Base-by-base conservation (phyloP, 2,888 invertebrate species). In the Rhingia rostrata region DNA sequence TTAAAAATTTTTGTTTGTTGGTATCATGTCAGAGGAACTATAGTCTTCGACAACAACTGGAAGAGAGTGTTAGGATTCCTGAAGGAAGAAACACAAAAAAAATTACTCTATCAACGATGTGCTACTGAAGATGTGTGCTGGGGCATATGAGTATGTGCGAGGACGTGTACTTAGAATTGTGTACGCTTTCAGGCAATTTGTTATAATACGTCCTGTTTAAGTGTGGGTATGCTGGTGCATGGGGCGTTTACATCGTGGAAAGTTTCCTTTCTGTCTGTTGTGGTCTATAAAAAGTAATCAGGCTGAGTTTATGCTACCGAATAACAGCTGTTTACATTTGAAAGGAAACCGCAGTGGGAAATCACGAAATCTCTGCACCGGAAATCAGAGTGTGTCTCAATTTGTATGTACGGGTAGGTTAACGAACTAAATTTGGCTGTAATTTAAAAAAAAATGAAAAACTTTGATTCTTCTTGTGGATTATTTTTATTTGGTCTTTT, bases 31-130 rank as follows among this genome's bases (percentile, higher is more conserved):
- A 56, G 63, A 58, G 67, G 63, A 83, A 79, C 22, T 2, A 58
- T 63, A 58, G 61, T 67, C 56, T 58, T 58, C 14, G 6, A 43
- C 33, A 51, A 64, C 22, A 22, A 22, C 22, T 22, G 22, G 22
- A 22, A 22, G n/a, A 22, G 22, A 2, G 22, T 22, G 22, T 22
- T 22, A 22, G 22, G 22, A 22, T 22, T 22, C 22, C 22, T 22
- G 22, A 58, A 14, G n/a, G 56, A 66, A 12, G 69, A 79, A 67
- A 60, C 69, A 67, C 63, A 73, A 83, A 79, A 63, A 79, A 78
- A 83, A 83, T 83, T 67, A 67, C 67, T 83, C 67, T 58, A 83
- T 79, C 83, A 83, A 74, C 69, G 73, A 79, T 63, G 64, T 83
- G 83, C 78, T 81, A 22, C 33, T 64, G 73, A 64, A 63, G 83